Evolutionary conservation across 2,113 vertebrate species (phyloP).

Genomic region (Piprites chloris): DNA sequence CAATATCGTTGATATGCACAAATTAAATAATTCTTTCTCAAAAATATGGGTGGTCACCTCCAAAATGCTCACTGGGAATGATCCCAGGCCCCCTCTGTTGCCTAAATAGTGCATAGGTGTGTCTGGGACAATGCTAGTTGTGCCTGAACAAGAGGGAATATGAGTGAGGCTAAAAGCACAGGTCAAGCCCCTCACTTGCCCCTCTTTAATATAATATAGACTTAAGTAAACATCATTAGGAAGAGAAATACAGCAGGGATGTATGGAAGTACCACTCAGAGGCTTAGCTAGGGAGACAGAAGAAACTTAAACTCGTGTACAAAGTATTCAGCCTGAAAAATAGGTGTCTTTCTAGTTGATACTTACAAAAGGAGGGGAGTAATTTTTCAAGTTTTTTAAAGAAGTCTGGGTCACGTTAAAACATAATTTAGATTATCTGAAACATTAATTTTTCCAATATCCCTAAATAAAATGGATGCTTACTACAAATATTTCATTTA

Average conservation of each 20-base stretch:
- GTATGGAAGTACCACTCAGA: background rate
- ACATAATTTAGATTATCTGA: background rate
- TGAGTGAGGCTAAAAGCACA: background rate
- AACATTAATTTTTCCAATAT: background rate
- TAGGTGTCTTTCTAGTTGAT: background rate
- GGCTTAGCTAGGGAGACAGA: background rate
- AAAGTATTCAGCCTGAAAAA: background rate
- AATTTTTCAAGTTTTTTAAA: background rate
- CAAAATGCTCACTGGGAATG: background rate
- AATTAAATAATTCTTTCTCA: background rate
- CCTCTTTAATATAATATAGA: background rate
- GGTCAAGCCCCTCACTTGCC: background rate
- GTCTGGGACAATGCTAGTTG: background rate
- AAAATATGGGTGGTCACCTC: fast-evolving
- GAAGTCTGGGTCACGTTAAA: background rate
- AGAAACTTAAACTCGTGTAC: background rate
- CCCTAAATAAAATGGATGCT: background rate
- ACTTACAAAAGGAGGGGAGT: background rate
- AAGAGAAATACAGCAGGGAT: background rate
- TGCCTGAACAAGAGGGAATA: background rate
- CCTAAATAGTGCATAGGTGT: background rate
- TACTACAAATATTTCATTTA: background rate
- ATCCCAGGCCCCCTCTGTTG: background rate
- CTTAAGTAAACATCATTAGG: background rate
- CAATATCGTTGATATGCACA: fast-evolving